Conservation (phyloP, 2,888 invertebrate genomes). For the Malthinus flaveolus region DNA sequence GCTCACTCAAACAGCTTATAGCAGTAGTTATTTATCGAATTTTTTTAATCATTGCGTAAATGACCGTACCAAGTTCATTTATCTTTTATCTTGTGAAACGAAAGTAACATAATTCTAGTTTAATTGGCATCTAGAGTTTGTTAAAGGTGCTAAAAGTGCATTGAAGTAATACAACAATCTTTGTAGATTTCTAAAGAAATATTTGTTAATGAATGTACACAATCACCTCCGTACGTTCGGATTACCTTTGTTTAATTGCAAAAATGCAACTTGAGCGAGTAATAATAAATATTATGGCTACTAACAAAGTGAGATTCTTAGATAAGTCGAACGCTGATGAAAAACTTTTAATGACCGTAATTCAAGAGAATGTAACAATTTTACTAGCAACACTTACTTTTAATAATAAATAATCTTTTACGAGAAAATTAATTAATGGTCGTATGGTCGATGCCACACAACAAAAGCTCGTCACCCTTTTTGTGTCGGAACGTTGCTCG, state of each 20-base stretch:
- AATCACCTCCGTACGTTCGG: slow-evolving; percentile 2
- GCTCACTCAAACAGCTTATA: too few relatives aligned
- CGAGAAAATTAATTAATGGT: too few relatives aligned
- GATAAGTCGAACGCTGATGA: not conserved
- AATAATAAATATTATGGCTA: slow-evolving; percentile 1
- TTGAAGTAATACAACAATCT: slow-evolving; percentile 11
- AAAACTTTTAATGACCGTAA: not conserved
- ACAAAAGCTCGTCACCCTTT: too few relatives aligned
- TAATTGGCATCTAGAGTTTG: slow-evolving; percentile 24
- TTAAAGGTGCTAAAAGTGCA: slow-evolving; percentile 21
- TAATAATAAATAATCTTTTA: too few relatives aligned
- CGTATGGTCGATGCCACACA: too few relatives aligned
- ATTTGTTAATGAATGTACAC: slow-evolving; percentile 18
- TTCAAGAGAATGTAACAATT: not conserved
- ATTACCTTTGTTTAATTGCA: slow-evolving; percentile 8
- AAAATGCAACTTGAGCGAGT: not conserved
- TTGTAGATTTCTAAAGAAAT: slow-evolving; percentile 19
- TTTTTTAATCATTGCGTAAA: slow-evolving; percentile 5
- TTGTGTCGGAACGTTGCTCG: too few relatives aligned
- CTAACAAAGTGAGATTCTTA: not conserved
- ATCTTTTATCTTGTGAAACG: slow-evolving; percentile 19
- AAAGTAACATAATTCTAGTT: slow-evolving; percentile 26
- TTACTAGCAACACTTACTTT: not conserved
- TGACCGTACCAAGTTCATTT: slow-evolving; percentile 11
- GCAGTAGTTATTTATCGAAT: not conserved